Conservation (phyloP, 2,888 invertebrate species). For the Papilio protenor region DNA sequence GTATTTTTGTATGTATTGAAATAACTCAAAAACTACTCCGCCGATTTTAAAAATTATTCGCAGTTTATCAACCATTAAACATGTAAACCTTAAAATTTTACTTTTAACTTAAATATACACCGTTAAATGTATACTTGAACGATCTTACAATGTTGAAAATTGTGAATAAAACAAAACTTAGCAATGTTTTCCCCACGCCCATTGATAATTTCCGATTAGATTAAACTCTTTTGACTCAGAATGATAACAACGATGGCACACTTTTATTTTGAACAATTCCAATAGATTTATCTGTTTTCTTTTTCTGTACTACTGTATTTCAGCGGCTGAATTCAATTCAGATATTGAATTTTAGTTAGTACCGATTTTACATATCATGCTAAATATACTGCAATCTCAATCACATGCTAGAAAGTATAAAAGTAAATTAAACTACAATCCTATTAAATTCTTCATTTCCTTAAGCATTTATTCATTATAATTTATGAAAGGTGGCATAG, state of each 20-base stretch:
- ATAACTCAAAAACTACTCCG: too few species aligned
- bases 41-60: background rate
- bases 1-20: too few species aligned
- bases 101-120: background rate
- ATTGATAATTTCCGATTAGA: slow-evolving; percentile 76
- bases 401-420: background rate
- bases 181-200: slow-evolving; percentile 62
- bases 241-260: slow-evolving; percentile 62
- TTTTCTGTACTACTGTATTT: slow-evolving; percentile 7
- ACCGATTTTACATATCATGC: too few species aligned
- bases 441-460: too few species aligned
- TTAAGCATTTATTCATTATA: background rate
- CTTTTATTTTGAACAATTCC: slow-evolving; percentile 47
- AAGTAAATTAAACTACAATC: too few species aligned
- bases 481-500: background rate
- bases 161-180: slow-evolving; percentile 50
- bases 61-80: slow-evolving; percentile 3
- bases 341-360: too few species aligned
- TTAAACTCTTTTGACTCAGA: slow-evolving; percentile 65
- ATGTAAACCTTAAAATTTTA: slow-evolving; percentile 53
- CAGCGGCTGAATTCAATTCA: background rate
- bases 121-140: background rate
- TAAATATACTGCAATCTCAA: background rate
- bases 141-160: slow-evolving; percentile 47
- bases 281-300: slow-evolving; percentile 23